Percentiles rank a stretch among this genome's conserved stretches.
These are phyloP conservation scores for Microcebus tavaratra DNA, from an alignment of 2,113 vertebrate genomes.

Conservation along the genomic window DNA sequence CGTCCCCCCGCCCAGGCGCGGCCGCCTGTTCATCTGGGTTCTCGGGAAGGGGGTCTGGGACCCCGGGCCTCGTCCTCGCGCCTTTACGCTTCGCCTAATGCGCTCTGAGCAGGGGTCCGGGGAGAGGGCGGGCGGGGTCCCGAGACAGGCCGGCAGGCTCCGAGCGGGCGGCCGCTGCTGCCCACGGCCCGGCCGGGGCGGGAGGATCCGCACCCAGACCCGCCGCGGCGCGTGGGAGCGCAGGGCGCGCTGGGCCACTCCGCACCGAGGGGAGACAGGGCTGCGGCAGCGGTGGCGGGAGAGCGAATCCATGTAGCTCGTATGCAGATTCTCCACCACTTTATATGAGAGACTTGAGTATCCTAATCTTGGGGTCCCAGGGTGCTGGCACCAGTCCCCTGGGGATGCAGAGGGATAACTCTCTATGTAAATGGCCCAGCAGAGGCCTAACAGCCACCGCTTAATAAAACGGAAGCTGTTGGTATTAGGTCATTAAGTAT, in stretches of 20 bases:
- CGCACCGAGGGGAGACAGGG: background rate
- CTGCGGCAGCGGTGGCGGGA: background rate
- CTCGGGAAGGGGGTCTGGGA: background rate
- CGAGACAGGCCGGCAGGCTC: background rate
- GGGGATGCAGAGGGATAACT: background rate
- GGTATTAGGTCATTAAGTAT: no score
- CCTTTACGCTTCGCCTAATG: background rate
- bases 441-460: accelerated
- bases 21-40: background rate
- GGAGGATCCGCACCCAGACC: constrained; percentile 52
- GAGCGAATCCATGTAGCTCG: background rate
- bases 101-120: background rate
- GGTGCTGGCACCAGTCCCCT: background rate
- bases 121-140: background rate
- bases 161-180: constrained; percentile 45
- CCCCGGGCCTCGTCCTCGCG: background rate
- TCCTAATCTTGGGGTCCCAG: background rate
- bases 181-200: background rate
- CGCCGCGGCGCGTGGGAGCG: background rate
- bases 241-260: background rate
- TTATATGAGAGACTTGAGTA: background rate
- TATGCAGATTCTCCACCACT: background rate
- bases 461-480: background rate
- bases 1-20: background rate
- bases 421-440: background rate